phyloP scores from a whole-genome alignment of 1,140 invertebrate genomes.

The Phthorimaea operculella region DNA sequence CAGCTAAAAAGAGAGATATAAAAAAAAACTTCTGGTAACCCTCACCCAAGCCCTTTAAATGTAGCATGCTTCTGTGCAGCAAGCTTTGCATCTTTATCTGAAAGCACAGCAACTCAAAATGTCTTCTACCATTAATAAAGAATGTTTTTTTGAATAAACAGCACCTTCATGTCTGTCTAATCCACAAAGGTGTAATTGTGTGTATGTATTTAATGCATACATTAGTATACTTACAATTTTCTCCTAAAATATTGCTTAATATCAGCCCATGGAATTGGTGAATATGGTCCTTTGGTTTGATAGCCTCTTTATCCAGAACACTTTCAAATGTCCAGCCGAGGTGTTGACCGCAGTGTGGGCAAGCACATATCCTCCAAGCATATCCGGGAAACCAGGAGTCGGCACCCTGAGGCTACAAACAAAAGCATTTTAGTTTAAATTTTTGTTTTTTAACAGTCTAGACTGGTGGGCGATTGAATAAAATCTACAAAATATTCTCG shows the following conservation, averaged over 20 bases:
- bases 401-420: conserved; percentile 52
- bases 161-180: too few species aligned
- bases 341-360: conserved; percentile 59
- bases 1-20: too few species aligned
- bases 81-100: not conserved
- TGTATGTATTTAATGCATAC: too few species aligned
- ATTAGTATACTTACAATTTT: conserved; percentile 54
- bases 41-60: not conserved
- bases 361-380: conserved; percentile 60
- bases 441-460: too few species aligned
- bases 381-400: conserved; percentile 66
- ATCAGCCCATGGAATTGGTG: conserved; percentile 60
- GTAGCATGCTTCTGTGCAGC: not conserved
- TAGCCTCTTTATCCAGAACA: conserved; percentile 18
- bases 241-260: conserved; percentile 55
- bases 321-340: conserved; percentile 65
- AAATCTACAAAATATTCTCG: too few species aligned
- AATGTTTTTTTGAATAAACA: not conserved
- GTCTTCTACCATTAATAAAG: not conserved
- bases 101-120: not conserved
- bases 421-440: conserved; percentile 4
- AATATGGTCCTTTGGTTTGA: conserved; percentile 19
- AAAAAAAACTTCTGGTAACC: not conserved
- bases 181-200: too few species aligned
- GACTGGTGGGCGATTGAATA: too few species aligned